Conservation (phyloP, 2,888 invertebrate genomes). For the Sarcophaga variegata region DNA sequence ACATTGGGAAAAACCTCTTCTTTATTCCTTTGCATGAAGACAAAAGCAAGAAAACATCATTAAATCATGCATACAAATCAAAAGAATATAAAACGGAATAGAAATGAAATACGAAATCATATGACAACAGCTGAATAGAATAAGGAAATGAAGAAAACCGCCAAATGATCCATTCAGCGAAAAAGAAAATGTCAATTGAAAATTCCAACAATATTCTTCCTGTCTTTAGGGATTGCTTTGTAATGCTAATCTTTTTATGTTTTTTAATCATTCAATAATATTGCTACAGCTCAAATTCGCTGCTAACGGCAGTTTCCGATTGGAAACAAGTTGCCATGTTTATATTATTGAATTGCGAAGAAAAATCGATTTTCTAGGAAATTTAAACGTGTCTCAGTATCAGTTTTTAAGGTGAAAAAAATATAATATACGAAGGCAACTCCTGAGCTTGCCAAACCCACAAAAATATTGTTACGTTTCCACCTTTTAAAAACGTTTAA, state of each 20-base stretch:
- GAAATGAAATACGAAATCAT: slow-evolving; percentile 9
- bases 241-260: slow-evolving; percentile 66
- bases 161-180: background rate
- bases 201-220: slow-evolving; percentile 18
- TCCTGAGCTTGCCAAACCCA: too few species aligned
- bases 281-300: slow-evolving; percentile 9
- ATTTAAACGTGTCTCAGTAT: background rate
- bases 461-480: too few species aligned
- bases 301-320: background rate
- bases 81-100: slow-evolving; percentile 52
- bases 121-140: slow-evolving; percentile 31
- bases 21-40: background rate
- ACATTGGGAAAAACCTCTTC: background rate
- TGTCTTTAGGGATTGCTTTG: slow-evolving; percentile 56
- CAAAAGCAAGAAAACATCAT: slow-evolving; percentile 47
- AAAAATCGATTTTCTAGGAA: slow-evolving; percentile 28
- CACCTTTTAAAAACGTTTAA: too few species aligned
- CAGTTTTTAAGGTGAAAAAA: too few species aligned
- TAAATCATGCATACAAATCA: slow-evolving; percentile 68
- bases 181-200: slow-evolving; percentile 56
- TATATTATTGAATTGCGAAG: background rate
- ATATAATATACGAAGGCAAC: too few species aligned
- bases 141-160: slow-evolving; percentile 3
- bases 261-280: slow-evolving; percentile 56
- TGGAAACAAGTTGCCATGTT: slow-evolving; percentile 42